These are phyloP conservation scores for Meloidogyne chitwoodi DNA, from an alignment of 1,140 invertebrate species.

Conservation along the genomic window DNA sequence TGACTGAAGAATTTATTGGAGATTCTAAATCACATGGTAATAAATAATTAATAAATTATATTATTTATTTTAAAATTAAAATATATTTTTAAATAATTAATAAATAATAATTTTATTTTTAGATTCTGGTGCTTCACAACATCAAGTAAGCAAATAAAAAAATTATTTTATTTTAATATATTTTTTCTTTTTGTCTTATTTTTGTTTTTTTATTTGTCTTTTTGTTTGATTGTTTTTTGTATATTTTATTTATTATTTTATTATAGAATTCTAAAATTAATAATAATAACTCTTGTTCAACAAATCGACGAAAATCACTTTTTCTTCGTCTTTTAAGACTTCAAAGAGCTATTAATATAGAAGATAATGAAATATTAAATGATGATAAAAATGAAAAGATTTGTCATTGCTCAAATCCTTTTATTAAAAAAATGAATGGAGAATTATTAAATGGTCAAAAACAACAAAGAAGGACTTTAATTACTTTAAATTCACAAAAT, in stretches of 20 bases:
- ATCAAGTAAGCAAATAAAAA: neutral
- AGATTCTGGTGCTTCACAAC: slow-evolving; percentile 19
- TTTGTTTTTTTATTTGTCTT: neutral
- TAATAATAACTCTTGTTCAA: neutral
- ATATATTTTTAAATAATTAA: neutral
- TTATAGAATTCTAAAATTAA: neutral
- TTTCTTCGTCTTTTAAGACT: slow-evolving; percentile 16
- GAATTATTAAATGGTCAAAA: neutral
- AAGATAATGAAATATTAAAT: neutral
- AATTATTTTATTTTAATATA: neutral
- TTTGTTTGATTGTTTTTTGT: neutral
- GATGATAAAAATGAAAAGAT: neutral
- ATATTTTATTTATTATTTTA: neutral
- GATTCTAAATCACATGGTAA: slow-evolving; percentile 18
- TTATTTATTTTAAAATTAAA: too few species aligned
- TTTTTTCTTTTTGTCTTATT: neutral
- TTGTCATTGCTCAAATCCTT: neutral
- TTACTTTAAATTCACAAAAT: neutral
- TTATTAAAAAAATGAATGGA: neutral
- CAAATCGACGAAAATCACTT: slow-evolving; percentile 21
- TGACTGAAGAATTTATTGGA: slow-evolving; percentile 29
- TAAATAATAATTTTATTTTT: neutral
- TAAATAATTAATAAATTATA: too few species aligned
- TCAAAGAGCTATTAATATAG: neutral
- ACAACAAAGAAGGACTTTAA: neutral